Conservation (phyloP, 2,113 vertebrate genomes). For the Leucopternis melanops region DNA sequence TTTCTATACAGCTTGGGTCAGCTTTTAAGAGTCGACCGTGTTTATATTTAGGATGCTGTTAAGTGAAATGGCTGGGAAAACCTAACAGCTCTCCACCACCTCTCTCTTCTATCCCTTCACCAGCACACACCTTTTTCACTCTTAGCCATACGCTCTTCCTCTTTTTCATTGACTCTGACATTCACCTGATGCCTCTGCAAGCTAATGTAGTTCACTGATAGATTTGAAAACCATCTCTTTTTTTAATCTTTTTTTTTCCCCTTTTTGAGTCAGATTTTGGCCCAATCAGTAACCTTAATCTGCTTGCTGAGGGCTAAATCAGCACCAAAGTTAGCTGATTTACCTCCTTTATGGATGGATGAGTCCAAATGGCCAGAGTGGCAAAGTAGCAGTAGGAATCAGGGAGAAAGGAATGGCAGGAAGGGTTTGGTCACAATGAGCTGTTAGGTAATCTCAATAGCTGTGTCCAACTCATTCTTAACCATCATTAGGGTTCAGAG, state of each 20-base stretch:
- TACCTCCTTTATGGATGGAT: background rate
- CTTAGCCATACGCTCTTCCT: background rate
- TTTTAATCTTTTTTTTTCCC: too few relatives aligned
- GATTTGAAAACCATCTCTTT: background rate
- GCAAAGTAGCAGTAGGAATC: background rate
- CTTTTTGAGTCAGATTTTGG: background rate
- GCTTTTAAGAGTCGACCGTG: background rate
- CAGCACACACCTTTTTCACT: background rate
- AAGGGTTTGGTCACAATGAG: background rate
- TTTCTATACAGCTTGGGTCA: background rate
- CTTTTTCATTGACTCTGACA: background rate
- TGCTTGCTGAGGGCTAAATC: background rate
- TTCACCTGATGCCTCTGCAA: background rate
- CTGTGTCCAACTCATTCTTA: background rate
- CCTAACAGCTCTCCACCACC: background rate
- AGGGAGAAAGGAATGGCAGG: background rate
- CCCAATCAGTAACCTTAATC: background rate
- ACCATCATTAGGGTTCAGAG: background rate
- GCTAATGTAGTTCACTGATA: background rate
- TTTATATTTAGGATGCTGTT: background rate
- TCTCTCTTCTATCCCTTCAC: background rate
- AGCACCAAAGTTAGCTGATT: background rate
- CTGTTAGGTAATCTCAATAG: background rate
- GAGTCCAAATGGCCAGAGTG: background rate
- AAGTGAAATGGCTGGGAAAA: background rate